Conservation (phyloP, 2,888 invertebrate genomes). For the Graphium colonna region DNA sequence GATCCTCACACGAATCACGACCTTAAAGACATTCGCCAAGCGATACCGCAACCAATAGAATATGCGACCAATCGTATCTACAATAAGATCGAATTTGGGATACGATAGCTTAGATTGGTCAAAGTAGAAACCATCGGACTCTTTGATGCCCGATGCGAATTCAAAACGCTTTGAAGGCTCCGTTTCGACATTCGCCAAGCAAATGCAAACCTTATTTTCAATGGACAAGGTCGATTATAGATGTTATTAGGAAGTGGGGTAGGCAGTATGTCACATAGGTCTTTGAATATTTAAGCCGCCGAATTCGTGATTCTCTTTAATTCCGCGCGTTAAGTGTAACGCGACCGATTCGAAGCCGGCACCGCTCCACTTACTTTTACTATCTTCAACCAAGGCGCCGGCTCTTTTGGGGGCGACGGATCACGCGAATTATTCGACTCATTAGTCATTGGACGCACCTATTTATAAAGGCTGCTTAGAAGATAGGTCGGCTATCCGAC, state of each 20-base stretch:
- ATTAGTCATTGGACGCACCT: constrained; percentile 14
- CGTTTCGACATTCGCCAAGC: neutral
- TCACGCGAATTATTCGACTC: constrained; percentile 12
- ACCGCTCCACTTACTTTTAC: constrained; percentile 9
- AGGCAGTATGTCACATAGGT: constrained; percentile 22
- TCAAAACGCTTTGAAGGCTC: constrained; percentile 2
- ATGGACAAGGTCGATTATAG: neutral
- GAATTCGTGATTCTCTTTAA: constrained; percentile 19
- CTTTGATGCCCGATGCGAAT: constrained; percentile 19
- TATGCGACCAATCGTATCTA: constrained; percentile 1
- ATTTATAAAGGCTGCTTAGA: no score
- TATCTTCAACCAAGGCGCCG: constrained; percentile 8
- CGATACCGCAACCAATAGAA: neutral
- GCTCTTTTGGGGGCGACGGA: neutral
- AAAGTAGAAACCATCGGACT: constrained; percentile 10
- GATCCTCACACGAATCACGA: constrained; percentile 31
- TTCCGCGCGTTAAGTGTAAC: constrained; percentile 4
- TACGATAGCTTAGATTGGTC: neutral
- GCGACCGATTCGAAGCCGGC: neutral
- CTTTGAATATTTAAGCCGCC: constrained; percentile 20
- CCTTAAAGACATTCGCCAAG: constrained; percentile 34
- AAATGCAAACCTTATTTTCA: neutral
- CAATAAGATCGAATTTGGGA: constrained; percentile 18
- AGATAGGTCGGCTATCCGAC: no score
- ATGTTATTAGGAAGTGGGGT: neutral